These are phyloP conservation scores for Eurytoma californica DNA, from an alignment of 2,888 invertebrate genomes.

Conservation along the genomic window DNA sequence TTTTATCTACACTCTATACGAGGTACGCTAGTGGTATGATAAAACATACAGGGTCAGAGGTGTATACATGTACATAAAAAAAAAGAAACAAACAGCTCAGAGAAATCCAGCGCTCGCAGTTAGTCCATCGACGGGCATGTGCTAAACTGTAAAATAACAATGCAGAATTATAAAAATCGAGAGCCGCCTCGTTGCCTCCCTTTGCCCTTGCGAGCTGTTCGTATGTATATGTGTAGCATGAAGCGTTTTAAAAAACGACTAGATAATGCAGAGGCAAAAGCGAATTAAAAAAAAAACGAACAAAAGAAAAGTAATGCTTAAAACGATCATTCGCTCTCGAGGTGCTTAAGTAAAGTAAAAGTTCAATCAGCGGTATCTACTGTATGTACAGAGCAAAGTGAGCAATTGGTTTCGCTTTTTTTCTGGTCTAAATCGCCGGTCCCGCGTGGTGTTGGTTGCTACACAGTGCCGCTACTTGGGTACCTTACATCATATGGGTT, in stretches of 20 bases:
- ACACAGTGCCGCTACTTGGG: neutral
- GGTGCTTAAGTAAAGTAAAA: slow-evolving; percentile 31
- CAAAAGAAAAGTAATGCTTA: neutral
- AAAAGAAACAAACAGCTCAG: neutral
- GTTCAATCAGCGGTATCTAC: slow-evolving; percentile 23
- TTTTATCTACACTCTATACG: slow-evolving; percentile 32
- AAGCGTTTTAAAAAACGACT: slow-evolving; percentile 40
- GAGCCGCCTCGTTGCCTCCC: neutral
- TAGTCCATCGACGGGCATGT: neutral
- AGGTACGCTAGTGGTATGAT: slow-evolving; percentile 20
- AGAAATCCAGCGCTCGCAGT: slow-evolving; percentile 4
- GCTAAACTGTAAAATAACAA: slow-evolving; percentile 47
- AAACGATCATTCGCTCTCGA: slow-evolving; percentile 38
- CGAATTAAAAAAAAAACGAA: slow-evolving; percentile 10
- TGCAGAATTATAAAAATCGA: slow-evolving; percentile 23
- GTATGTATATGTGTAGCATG: slow-evolving; percentile 4
- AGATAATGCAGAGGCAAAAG: slow-evolving; percentile 51
- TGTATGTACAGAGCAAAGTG: slow-evolving; percentile 7
- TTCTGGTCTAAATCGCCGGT: no score
- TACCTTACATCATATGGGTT: neutral
- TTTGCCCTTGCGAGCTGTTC: slow-evolving; percentile 9
- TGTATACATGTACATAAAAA: neutral
- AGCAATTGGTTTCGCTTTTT: neutral
- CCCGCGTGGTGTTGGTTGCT: no score
- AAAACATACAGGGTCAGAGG: slow-evolving; percentile 17